Evolutionary conservation across 2,797 vertebrate genomes (phyloP).

Genomic region (Onychomys leucogaster): DNA sequence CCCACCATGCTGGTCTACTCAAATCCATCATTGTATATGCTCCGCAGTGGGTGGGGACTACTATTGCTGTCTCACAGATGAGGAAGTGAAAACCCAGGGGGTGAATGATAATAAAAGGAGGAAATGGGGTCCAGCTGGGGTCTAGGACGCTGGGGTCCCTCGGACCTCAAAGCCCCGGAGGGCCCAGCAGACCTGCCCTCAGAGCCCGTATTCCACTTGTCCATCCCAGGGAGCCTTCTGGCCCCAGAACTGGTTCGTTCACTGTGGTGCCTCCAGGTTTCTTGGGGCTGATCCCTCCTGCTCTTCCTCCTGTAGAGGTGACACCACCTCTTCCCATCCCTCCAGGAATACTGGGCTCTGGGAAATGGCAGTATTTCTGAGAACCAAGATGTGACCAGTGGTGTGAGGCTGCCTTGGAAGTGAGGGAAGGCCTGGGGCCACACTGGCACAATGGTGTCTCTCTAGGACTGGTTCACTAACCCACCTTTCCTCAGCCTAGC

Average conservation of each 20-base stretch:
- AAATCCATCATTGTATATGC: neutral
- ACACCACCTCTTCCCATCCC: neutral
- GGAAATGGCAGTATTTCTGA: conserved; percentile 74
- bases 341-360: conserved; percentile 32
- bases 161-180: neutral
- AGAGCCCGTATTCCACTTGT: neutral
- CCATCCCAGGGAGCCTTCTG: neutral
- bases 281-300: conserved; percentile 26
- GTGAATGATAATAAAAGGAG: neutral
- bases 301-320: neutral
- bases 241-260: neutral
- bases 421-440: conserved; percentile 67
- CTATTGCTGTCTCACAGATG: neutral
- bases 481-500: neutral
- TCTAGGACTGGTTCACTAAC: conserved; percentile 36
- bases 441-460: conserved; percentile 45
- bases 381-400: conserved; percentile 69
- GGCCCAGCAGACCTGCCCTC: neutral
- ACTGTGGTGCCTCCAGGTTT: conserved; percentile 31
- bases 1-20: neutral
- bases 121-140: neutral
- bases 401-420: conserved; percentile 59
- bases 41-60: neutral
- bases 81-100: neutral
- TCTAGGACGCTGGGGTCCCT: no score